Conservation (phyloP, 2,888 invertebrate species). For the Leptura quadrifasciata region DNA sequence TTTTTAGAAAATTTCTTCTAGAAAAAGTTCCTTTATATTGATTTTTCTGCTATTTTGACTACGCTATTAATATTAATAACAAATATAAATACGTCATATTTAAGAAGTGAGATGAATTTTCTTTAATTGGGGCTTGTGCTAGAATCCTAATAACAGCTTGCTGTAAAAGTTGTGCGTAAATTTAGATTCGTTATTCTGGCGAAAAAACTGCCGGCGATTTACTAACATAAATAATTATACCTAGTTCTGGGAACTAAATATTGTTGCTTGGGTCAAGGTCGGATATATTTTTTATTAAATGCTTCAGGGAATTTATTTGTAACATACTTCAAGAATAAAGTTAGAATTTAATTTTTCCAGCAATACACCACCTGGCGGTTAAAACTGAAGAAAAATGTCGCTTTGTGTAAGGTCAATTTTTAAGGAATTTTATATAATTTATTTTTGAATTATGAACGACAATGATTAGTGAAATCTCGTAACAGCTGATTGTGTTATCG, state of each 20-base stretch:
- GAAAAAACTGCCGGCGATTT: neutral
- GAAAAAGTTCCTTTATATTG: no score
- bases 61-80: no score
- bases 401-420: neutral
- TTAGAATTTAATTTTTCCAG: neutral
- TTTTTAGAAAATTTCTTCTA: no score
- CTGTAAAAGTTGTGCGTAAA: neutral
- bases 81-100: no score
- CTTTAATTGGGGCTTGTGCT: no score
- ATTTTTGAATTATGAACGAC: slow-evolving; percentile 54
- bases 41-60: no score
- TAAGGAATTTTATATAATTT: slow-evolving; percentile 2
- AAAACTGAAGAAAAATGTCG: neutral
- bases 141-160: neutral
- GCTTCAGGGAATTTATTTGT: slow-evolving; percentile 7
- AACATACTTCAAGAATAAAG: neutral
- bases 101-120: no score
- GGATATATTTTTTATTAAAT: slow-evolving; percentile 1
- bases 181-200: neutral
- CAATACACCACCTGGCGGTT: neutral
- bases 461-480: slow-evolving; percentile 66
- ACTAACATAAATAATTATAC: slow-evolving; percentile 4
- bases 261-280: slow-evolving; percentile 4
- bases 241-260: slow-evolving; percentile 7
- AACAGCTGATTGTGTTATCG: slow-evolving; percentile 69